Base-by-base conservation (phyloP, 2,888 invertebrate genomes). In the Keiferia lycopersicella region DNA sequence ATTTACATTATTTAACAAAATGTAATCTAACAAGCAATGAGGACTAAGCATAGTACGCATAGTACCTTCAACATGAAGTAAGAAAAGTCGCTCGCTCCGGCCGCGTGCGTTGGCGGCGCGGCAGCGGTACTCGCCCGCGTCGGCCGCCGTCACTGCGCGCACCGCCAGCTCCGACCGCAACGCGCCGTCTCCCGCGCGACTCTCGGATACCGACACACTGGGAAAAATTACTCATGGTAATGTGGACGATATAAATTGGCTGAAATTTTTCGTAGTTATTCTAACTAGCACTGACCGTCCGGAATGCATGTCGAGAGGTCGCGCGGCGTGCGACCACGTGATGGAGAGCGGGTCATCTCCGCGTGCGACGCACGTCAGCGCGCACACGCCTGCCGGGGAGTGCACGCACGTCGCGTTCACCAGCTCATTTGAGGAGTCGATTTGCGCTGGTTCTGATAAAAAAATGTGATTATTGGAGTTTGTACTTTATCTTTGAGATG, bases 301-400 rank as follows among this genome's bases (percentile, higher is more conserved):
- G 11, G 57, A 53, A 26, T 53, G 53, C 14, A 53, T 7, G 57
- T 38, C 57, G 68, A 95, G 92, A 61, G 93, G 92, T 70, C 86
- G 91, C 76, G 95, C 94, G 75, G 94, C 94, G 75, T 94, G 95
- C 66, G 94, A 93, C 97, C 97, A 97, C 66, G 93, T 92, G 64
- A 97, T 93, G 71, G 94, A 93, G 71, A 97, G 94, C 11, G 97
- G 97, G 72, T 94, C 93, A 84, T 97, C 97, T 1, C 97, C 97
- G 68, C 94, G 94, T 57, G 96, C 96, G 71, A 93, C 93, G 81
- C 97, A 97, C 69, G 93, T 91, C 68, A 97, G 89, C 30, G 94
- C 94, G 59, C 94, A 92, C 73, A 94, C 94, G 48, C 95, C 95
- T 7, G 41, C 59, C 70, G 74, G 0, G 80, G 51, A 82, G 66